phyloP scores from a whole-genome alignment of 2,888 invertebrate genomes.

The Cheilosia soror region DNA sequence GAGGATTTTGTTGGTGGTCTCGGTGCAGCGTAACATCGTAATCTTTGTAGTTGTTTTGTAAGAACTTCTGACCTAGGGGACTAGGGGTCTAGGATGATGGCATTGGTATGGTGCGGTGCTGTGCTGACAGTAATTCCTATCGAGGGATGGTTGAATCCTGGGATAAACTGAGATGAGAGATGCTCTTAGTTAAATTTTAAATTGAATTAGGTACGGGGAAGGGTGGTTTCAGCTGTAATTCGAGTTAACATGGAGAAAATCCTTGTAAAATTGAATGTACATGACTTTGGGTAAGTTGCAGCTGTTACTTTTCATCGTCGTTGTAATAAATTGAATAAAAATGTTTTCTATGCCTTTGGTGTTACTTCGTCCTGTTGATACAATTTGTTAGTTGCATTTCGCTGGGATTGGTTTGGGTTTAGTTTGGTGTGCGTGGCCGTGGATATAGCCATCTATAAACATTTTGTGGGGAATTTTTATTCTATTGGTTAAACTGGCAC shows the following conservation, averaged over 20 bases:
- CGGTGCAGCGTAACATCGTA: slow-evolving; percentile 43
- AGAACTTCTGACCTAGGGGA: slow-evolving; percentile 40
- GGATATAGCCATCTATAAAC: no score
- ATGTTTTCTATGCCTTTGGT: background rate
- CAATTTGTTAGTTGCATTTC: background rate
- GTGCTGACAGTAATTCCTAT: slow-evolving; percentile 53
- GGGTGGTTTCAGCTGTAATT: slow-evolving; percentile 20
- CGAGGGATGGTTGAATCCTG: slow-evolving; percentile 35
- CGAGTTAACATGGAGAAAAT: slow-evolving; percentile 4
- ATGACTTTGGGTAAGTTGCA: background rate
- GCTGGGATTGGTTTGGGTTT: background rate
- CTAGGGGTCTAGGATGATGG: background rate
- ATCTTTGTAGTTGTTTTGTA: slow-evolving; percentile 38
- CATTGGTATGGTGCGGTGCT: background rate
- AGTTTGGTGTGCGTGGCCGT: no score
- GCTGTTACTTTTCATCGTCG: slow-evolving; percentile 13
- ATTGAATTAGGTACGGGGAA: slow-evolving; percentile 24
- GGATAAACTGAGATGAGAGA: slow-evolving; percentile 42
- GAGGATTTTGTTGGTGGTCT: slow-evolving; percentile 27
- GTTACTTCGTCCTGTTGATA: background rate
- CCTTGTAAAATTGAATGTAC: slow-evolving; percentile 1
- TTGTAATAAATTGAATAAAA: background rate
- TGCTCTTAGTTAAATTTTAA: slow-evolving; percentile 34
- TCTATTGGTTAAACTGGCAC: no score
- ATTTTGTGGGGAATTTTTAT: no score